Evolutionary conservation across 2,888 invertebrate species (phyloP).

Genomic region (Brachyptera putata): DNA sequence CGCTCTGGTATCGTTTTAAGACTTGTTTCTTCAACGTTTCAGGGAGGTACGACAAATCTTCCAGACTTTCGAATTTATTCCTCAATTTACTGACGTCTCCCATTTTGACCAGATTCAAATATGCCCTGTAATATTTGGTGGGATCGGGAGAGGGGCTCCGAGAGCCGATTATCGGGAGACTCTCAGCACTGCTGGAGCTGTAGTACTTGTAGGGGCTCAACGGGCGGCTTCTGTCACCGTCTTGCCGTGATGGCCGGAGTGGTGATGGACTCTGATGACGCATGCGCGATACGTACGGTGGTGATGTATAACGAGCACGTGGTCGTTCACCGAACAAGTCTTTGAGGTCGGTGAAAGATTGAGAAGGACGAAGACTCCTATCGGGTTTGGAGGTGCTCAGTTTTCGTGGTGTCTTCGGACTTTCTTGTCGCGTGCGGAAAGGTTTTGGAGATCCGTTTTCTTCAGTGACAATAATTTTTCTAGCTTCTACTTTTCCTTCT

Average conservation of each 20-base stretch:
- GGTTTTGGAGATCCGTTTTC: not conserved
- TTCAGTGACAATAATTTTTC: too few relatives aligned
- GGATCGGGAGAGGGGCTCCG: constrained; percentile 71
- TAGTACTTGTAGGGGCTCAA: too few relatives aligned
- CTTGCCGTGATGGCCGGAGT: constrained; percentile 42
- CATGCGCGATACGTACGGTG: constrained; percentile 44
- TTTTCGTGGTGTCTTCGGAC: constrained; percentile 4
- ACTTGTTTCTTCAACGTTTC: constrained; percentile 40
- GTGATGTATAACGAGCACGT: constrained; percentile 53
- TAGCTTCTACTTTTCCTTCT: too few relatives aligned
- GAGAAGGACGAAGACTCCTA: constrained; percentile 47
- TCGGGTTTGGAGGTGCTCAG: not conserved
- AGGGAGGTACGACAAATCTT: constrained; percentile 44
- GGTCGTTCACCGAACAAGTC: constrained; percentile 77
- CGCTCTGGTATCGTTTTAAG: constrained; percentile 64
- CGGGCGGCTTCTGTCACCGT: constrained; percentile 29
- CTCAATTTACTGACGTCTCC: constrained; percentile 76
- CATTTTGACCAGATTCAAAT: constrained; percentile 65
- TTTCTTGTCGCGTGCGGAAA: constrained; percentile 6
- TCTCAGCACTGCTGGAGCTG: constrained; percentile 26
- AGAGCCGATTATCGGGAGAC: constrained; percentile 51
- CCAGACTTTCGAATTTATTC: constrained; percentile 69
- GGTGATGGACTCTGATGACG: constrained; percentile 46
- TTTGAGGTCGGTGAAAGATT: constrained; percentile 69
- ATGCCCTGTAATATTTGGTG: constrained; percentile 64